These are phyloP conservation scores for Mormyrops boulengeri DNA, from an alignment of 2,797 vertebrate species.

Conservation along the genomic window DNA sequence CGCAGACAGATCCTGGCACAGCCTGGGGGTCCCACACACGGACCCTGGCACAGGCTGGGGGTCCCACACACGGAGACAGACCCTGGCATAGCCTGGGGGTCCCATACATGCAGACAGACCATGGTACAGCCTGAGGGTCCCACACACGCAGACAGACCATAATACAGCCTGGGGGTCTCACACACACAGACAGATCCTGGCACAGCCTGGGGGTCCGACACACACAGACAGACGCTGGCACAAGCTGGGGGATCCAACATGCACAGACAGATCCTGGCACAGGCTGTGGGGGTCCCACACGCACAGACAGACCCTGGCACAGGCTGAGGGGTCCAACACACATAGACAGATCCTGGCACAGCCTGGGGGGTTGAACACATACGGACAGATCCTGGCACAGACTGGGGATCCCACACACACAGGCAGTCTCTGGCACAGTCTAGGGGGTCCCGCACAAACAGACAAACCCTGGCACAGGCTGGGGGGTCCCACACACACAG, in stretches of 20 bases:
- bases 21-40: too few relatives aligned
- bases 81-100: not conserved
- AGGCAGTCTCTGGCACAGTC: not conserved
- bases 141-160: not conserved
- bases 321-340: not conserved
- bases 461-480: not conserved
- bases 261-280: too few relatives aligned
- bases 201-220: not conserved
- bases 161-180: not conserved
- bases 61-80: not conserved
- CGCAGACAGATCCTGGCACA: not conserved
- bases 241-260: not conserved
- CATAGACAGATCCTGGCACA: not conserved
- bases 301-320: not conserved
- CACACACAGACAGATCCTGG: not conserved
- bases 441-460: not conserved
- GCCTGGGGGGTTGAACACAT: not conserved
- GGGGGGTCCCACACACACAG: not conserved
- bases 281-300: not conserved
- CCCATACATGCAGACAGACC: not conserved
- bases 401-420: not conserved
- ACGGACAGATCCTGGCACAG: not conserved
- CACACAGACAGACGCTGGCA: not conserved
- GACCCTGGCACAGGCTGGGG: not conserved
- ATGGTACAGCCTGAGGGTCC: too few relatives aligned